These are phyloP conservation scores for Camelus dromedarius DNA, from an alignment of 2,113 vertebrate species.

Conservation along the genomic window DNA sequence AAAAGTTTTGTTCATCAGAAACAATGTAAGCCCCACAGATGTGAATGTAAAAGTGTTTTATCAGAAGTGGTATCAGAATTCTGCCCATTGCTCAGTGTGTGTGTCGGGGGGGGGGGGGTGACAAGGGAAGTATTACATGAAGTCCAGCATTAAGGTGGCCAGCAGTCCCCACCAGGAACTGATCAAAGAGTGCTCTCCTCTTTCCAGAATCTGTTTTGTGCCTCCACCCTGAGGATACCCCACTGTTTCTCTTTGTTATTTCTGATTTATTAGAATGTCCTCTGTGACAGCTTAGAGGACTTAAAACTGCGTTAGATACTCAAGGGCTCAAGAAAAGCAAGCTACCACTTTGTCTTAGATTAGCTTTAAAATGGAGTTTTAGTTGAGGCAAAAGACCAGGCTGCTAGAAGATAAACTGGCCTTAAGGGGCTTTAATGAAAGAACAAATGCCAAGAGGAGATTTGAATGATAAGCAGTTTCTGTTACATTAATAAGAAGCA, in stretches of 20 bases:
- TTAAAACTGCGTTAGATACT: not conserved
- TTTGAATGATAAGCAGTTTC: conserved; percentile 24
- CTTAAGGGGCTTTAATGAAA: conserved; percentile 14
- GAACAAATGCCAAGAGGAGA: conserved; percentile 52
- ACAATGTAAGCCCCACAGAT: not conserved
- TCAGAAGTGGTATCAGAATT: not conserved
- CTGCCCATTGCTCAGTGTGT: rapidly evolving
- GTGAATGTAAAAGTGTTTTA: not conserved
- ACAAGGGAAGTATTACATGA: not conserved
- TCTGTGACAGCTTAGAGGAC: conserved; percentile 43
- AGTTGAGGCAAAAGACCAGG: not conserved
- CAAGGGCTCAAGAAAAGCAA: conserved; percentile 67
- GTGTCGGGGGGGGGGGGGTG: rapidly evolving
- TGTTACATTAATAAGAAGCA: not conserved
- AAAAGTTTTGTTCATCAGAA: conserved; percentile 37
- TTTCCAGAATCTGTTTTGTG: not conserved
- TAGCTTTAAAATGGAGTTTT: conserved; percentile 38
- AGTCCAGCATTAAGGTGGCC: not conserved
- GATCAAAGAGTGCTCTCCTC: not conserved
- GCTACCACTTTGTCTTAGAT: conserved; percentile 52
- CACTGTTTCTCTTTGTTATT: not conserved
- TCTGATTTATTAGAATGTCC: conserved; percentile 36
- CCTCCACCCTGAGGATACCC: not conserved
- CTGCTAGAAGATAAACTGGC: not conserved
- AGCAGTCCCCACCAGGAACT: not conserved